Evolutionary conservation across 2,113 vertebrate species (phyloP).

Genomic region (Penelope pileata): DNA sequence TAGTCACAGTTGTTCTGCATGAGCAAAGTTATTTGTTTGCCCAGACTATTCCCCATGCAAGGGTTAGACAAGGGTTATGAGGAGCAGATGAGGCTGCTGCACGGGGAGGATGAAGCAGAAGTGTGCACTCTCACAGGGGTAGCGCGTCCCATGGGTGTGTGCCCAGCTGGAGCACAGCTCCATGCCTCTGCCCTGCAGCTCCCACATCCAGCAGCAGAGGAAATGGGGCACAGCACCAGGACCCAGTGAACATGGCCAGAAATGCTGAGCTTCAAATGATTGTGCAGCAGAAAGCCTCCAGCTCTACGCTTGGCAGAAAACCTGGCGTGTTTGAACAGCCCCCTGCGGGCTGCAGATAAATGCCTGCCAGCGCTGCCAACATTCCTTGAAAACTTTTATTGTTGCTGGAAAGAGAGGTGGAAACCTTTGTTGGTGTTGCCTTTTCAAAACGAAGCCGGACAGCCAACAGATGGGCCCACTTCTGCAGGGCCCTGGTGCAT

Average conservation of each 20-base stretch:
- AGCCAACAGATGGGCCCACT: background rate
- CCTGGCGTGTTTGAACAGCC: background rate
- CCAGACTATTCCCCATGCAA: background rate
- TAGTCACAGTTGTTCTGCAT: background rate
- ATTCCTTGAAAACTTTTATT: constrained; percentile 16
- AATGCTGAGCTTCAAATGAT: background rate
- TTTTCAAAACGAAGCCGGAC: background rate
- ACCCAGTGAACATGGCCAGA: background rate
- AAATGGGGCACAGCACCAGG: rapidly evolving
- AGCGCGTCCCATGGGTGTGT: rapidly evolving
- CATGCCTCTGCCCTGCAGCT: background rate
- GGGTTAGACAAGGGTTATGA: background rate
- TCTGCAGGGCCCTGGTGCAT: background rate
- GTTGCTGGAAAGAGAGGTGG: background rate
- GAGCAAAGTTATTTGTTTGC: background rate
- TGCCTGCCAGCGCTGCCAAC: background rate
- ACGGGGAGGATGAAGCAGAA: background rate
- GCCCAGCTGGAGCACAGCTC: background rate
- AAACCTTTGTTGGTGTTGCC: background rate
- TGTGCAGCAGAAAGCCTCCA: background rate
- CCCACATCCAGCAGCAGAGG: background rate
- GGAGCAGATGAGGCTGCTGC: rapidly evolving
- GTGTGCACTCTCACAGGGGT: background rate
- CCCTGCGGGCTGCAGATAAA: constrained; percentile 8
- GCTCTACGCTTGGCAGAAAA: constrained; percentile 9